Evolutionary conservation across 2,113 vertebrate species (phyloP), one percentile per base, ranked within the genome.

Genomic region (Psammodynastes pulverulentus): DNA sequence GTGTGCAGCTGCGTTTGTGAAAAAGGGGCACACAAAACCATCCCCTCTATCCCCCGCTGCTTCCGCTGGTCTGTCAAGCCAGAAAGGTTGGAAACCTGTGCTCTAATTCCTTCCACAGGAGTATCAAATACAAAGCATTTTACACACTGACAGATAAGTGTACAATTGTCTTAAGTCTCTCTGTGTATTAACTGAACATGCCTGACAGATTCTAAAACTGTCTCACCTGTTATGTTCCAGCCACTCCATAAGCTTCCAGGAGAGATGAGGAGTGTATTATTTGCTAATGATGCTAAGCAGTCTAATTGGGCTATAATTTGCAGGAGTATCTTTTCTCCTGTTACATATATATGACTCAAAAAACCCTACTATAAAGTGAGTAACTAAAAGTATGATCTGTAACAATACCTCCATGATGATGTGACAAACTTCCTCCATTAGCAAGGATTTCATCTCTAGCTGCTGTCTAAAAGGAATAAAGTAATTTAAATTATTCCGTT

Each of bases 391-490:
- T 52, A 49, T 87, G 93, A 49, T 86, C 58, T 48, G 87, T 84
- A 96, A 95, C 45, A 94, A 95, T 98, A 99, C 99, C 99, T 99
- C 99, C 99, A 34, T 99, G 99, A 93, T 99, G 99, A 98, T 99
- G 99, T 91, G 99, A 99, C 95, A 99, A 97, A 94, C 99, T 99
- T 94, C 99, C 99, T 97, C 99, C 99, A 92, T 99, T 99, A 95
- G 98, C 98, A 95, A 99, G 98, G 95, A 99, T 99, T 97, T 99
- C 99, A 90, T 99, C 99, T 97, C 99, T 98, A 96, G 99, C 99
- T 96, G 98, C 98, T 95, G 97, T 98, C 99, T 99, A 96, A 94
- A 96, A 96, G 91, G 91, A 93, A 51, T 79, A 96, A 95, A 94
- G 93, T 96, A 58, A 93, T 93, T 43, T 0, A 94, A 84, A 13